Base-by-base conservation (phyloP, 2,113 vertebrate species). In the Isichthys henryi region DNA sequence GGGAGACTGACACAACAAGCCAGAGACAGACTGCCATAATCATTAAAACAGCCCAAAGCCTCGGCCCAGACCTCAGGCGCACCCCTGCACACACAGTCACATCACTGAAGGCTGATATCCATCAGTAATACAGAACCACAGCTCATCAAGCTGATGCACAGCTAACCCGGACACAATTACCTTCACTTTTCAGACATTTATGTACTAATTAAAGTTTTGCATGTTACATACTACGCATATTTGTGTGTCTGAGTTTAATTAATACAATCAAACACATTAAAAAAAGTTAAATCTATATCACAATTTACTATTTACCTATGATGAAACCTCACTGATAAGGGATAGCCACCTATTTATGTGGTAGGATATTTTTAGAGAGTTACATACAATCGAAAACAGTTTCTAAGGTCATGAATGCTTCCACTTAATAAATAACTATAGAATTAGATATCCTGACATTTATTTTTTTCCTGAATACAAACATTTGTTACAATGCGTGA, bases 1-100 rank as follows among this genome's bases (percentile, higher is more conserved):
- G 92, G 91, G 91, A 94, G 93, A 95, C 95, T 9, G 45, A 96
- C 94, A 94, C 95, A 90, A 4, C 50, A 94, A 95, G 94, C 94
- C 93, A 94, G 93, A 91, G 92, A 94, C 94, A 94, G 93, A 94
- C 93, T 93, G 91, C 92, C 91, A 92, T 92, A 87, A 96, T 96
- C 96, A 96, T 96, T 96, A 96, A 95, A 96, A 96, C 95, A 95
- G 94, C 93, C 95, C 21, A 95, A 92, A 94, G 94, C 94, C 93
- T 92, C 92, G 45, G 80, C 94, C 90, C 87, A 89, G 23, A 39
- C 88, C 48, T 88, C 53, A 17, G 11, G 92, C 92, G 0, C 46
- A 77, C 46, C 49, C 62, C 23, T 92, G 91, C 89, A 88, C 92
- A 92, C 89, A 90, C 74, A 70, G 90, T 43, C 58, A 53, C 49